Evolutionary conservation across 1,140 invertebrate species (phyloP).

Genomic region (Drosophila lowei): DNA sequence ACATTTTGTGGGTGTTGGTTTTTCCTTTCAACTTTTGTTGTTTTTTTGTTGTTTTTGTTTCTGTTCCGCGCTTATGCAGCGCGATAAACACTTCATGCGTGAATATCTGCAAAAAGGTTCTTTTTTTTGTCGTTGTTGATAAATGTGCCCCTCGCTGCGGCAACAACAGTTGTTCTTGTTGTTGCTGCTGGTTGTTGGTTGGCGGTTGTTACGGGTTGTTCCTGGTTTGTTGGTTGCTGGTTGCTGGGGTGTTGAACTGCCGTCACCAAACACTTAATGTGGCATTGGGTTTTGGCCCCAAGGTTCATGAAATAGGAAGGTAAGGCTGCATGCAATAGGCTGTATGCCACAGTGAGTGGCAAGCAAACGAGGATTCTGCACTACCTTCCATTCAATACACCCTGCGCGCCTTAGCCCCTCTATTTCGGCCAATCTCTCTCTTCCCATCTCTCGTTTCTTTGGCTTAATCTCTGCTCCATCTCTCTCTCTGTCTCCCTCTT

Average conservation of each 20-base stretch:
- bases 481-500: neutral
- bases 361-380: no score
- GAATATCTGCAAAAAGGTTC: conserved; percentile 75
- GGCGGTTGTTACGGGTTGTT: conserved; percentile 17
- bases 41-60: conserved; percentile 18
- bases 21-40: conserved; percentile 5
- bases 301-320: no score
- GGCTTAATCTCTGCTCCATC: conserved; percentile 8
- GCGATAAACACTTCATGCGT: conserved; percentile 81
- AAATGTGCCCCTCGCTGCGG: conserved; percentile 58
- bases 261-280: conserved; percentile 16
- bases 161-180: conserved; percentile 41
- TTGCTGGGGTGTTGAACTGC: conserved; percentile 61
- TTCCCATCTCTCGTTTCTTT: neutral
- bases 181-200: conserved; percentile 36
- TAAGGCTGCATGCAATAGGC: no score
- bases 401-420: no score
- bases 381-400: no score
- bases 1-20: conserved; percentile 66
- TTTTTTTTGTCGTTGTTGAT: conserved; percentile 30
- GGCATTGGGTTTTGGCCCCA: no score
- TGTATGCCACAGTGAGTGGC: neutral
- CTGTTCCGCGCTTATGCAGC: conserved; percentile 56
- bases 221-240: conserved; percentile 27
- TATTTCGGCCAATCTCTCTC: neutral